Evolutionary conservation across 2,888 invertebrate species (phyloP), one percentile per base, ranked within the genome.

Genomic region (Acrobasis repandana): DNA sequence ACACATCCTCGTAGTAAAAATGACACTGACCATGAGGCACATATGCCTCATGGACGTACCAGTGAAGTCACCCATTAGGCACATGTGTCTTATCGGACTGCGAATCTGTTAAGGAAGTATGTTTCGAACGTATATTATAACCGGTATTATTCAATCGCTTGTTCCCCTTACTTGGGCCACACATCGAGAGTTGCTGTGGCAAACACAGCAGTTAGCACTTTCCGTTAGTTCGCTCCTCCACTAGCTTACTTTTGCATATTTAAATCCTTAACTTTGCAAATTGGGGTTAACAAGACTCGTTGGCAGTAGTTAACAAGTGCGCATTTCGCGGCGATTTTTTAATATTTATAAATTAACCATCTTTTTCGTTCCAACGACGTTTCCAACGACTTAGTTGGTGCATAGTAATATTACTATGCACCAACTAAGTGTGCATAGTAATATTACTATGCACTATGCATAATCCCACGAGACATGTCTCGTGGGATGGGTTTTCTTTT

Each of bases 191-290:
- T 71, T 68, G 73, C 65, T 69, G 73, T 68, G 68, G 74, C 69
- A 74, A 75, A 75, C 77, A 73, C 71, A 73, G 75, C 69, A 75
- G 79, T 78, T 77, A 76, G 73, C 77, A 75, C 76, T 79, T 74
- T 72, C 72, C 67, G 65, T 69, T 70, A 74, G 73, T 76, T 70
- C 68, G 57, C 62, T 60, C 58, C 56, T 63, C 70, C 68, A 65
- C 62, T 73, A 71, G 74, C 73, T 69, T 74, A 75, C 76, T 74
- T 73, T 75, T 77, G 80, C 76, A 83, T 83, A 81, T 82, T 82
- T 83, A 78, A 82, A 77, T 74, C 74, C 72, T 74, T 72, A 75
- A 76, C 78, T 74, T 70, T 67, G 65, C 70, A 76, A 74, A 76
- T 79, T 76, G 75, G 68, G 69, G 74, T 72, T 77, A 76, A 77